Conservation (phyloP, 2,113 vertebrate species). For the Emydura subglobosa region DNA sequence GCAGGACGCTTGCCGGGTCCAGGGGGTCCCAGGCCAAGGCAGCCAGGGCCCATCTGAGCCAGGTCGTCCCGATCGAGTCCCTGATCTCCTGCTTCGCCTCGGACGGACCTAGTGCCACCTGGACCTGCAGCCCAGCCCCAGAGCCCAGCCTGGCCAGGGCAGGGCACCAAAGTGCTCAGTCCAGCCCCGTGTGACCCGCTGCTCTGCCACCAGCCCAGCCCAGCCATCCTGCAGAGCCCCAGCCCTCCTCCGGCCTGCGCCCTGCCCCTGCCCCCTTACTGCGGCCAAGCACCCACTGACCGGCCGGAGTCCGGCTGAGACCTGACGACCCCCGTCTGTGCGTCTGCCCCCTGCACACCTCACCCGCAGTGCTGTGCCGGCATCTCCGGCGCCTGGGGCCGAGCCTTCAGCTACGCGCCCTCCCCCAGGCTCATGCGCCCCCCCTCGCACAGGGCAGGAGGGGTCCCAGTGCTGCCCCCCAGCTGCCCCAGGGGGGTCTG, state of each 20-base stretch:
- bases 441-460: too few relatives aligned
- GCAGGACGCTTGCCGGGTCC: neutral
- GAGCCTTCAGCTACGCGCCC: too few relatives aligned
- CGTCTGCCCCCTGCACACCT: neutral
- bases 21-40: neutral
- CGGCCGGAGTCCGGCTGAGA: neutral
- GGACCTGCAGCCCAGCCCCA: too few relatives aligned
- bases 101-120: too few relatives aligned
- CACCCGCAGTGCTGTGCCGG: too few relatives aligned
- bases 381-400: too few relatives aligned
- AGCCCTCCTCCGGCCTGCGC: neutral
- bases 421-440: too few relatives aligned
- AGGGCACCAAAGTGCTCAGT: too few relatives aligned
- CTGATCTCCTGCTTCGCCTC: neutral
- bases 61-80: neutral
- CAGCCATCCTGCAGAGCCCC: neutral
- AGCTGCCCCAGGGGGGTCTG: too few relatives aligned
- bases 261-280: neutral
- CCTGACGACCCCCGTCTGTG: neutral
- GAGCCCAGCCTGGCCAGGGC: accelerated
- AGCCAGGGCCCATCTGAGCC: accelerated
- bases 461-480: too few relatives aligned
- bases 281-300: too few relatives aligned
- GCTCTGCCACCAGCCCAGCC: neutral
- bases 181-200: neutral